Evolutionary conservation across 2,797 vertebrate species (phyloP), one percentile per base, ranked within the genome.

Genomic region (Taeniopygia guttata): DNA sequence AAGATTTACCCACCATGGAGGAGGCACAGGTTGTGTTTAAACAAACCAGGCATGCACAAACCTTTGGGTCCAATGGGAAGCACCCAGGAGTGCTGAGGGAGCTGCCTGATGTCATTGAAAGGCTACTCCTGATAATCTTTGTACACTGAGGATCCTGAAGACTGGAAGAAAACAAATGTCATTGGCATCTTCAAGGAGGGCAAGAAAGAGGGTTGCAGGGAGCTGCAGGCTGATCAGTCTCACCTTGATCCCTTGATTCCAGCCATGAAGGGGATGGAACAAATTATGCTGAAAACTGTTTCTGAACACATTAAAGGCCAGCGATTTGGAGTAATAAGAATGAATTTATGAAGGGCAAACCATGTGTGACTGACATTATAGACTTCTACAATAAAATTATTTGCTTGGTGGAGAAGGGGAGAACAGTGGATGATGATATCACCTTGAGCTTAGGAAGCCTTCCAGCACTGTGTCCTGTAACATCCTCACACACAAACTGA

Each of bases 311-410:
- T 36, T 54, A 25, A 66, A 66, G 34, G 48, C 13, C 32, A 48
- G 8, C 14, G 18, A 42, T 8, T 42, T 11, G 18, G 19, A 80
- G n/a, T 13, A 63, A 51, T n/a, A 42, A 36, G 38, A 4, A 0
- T 8, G 25, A 54, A 46, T 78, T 87, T 72, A 55, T 30, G 48
- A 70, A 58, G 45, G 40, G 30, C 30, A 87, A 82, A 63, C 51
- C 18, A 23, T 0, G 9, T 5, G 6, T 51, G 45, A 67, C 13
- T 0, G 3, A 59, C 36, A 20, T 30, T 56, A 54, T 7, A 51
- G 48, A 78, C 54, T 34, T 72, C 48, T 42, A 36, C 42, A 64
- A 43, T 40, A 75, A 54, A 78, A 63, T 54, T 23, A 46, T 67
- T 75, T 81, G 8, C 43, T 93, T 10, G 4, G 7, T 54, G n/a